phyloP scores from a whole-genome alignment of 1,140 invertebrate species.

The Aphelenchoides avenae region DNA sequence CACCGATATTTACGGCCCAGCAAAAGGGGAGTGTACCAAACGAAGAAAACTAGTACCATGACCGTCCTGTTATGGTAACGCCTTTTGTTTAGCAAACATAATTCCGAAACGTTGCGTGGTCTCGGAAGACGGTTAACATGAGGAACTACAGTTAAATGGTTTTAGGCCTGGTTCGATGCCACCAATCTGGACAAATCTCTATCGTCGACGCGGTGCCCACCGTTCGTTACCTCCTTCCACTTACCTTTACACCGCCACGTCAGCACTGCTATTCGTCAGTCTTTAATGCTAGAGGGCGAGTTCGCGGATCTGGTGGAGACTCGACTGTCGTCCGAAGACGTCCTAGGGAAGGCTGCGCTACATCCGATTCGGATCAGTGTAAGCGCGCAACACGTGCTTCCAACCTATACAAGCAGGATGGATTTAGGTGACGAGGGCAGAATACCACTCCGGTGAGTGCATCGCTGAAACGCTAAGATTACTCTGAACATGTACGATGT shows the following conservation, averaged over 20 bases:
- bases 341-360: background rate
- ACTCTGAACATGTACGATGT: too few relatives aligned
- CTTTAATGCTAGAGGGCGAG: background rate
- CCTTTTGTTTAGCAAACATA: too few relatives aligned
- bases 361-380: conserved; percentile 10
- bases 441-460: too few relatives aligned
- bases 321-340: background rate
- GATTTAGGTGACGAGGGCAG: conserved; percentile 10
- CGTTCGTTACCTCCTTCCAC: conserved; percentile 10
- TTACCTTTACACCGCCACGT: conserved; percentile 14
- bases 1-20: too few relatives aligned
- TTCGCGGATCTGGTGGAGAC: conserved; percentile 3
- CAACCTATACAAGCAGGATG: background rate
- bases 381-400: background rate
- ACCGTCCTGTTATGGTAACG: too few relatives aligned
- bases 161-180: background rate
- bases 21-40: too few relatives aligned
- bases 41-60: too few relatives aligned
- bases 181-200: background rate
- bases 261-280: background rate
- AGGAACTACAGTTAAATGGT: too few relatives aligned
- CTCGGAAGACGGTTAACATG: too few relatives aligned
- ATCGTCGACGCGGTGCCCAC: conserved; percentile 5
- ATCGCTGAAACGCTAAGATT: too few relatives aligned
- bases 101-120: too few relatives aligned